Percentiles rank a stretch among this genome's conserved stretches.
These are phyloP conservation scores for Xerus inauris DNA, from an alignment of 2,113 vertebrate genomes.

Conservation along the genomic window DNA sequence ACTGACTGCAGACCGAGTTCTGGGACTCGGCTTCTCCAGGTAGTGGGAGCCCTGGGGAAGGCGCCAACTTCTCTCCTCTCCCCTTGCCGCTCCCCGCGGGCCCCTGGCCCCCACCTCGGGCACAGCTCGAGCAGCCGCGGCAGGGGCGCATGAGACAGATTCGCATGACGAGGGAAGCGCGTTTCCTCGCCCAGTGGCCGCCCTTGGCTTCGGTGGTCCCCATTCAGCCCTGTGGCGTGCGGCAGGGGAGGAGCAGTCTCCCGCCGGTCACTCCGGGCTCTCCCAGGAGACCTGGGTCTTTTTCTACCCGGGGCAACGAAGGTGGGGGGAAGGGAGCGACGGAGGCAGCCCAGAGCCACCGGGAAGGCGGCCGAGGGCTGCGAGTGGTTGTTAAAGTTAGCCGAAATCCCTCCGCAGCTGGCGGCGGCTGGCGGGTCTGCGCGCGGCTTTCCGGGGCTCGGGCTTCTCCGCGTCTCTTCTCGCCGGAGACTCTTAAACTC, in stretches of 20 bases:
- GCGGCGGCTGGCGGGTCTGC: conserved; percentile 44
- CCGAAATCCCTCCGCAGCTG: conserved; percentile 74
- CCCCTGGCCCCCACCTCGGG: neutral
- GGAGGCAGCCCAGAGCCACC: neutral
- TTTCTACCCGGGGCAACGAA: neutral
- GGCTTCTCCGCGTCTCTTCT: neutral
- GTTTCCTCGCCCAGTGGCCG: neutral
- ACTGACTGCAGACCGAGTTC: conserved; percentile 54
- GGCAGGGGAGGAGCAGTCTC: neutral
- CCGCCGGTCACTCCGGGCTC: fast-evolving
- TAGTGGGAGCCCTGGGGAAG: conserved; percentile 58
- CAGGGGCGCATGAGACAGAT: neutral
- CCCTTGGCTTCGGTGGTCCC: neutral
- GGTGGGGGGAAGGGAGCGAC: neutral
- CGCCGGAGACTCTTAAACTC: neutral
- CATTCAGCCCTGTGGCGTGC: neutral
- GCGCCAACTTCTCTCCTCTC: conserved; percentile 66
- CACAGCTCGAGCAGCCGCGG: neutral
- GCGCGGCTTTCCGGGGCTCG: conserved; percentile 25
- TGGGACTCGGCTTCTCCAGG: conserved; percentile 33
- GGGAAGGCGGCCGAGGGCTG: neutral
- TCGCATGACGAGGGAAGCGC: conserved; percentile 5
- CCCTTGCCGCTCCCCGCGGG: neutral
- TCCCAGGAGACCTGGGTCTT: neutral
- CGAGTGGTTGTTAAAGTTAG: conserved; percentile 72